Evolutionary conservation across 1,140 invertebrate genomes (phyloP).

Genomic region (Eumeta japonica): DNA sequence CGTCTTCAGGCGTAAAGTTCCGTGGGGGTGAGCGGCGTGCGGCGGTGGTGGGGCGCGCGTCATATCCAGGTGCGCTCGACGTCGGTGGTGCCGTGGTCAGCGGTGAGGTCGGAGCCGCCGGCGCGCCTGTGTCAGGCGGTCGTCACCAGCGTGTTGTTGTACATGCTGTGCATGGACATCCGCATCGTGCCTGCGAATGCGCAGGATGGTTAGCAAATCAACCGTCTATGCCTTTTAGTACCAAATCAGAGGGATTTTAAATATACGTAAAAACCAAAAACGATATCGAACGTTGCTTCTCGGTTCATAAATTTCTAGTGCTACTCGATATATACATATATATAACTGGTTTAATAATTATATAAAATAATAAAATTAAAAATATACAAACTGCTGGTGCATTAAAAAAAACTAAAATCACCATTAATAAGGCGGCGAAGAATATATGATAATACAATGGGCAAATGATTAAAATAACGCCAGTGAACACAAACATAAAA

Average conservation of each 20-base stretch:
- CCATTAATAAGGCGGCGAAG: too few species aligned
- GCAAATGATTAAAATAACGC: too few species aligned
- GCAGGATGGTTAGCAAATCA: slow-evolving; percentile 8
- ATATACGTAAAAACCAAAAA: slow-evolving; percentile 22
- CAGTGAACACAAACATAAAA: too few species aligned
- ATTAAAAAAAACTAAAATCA: too few species aligned
- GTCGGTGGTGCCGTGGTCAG: slow-evolving; percentile 12
- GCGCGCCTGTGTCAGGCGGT: slow-evolving; percentile 37
- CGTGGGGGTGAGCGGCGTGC: slow-evolving; percentile 24
- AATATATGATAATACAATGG: too few species aligned
- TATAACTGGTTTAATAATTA: background rate
- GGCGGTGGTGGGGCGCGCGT: slow-evolving; percentile 23
- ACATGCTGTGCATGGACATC: slow-evolving; percentile 50
- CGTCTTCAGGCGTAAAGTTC: slow-evolving; percentile 32
- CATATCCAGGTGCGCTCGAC: slow-evolving; percentile 47
- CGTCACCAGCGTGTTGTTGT: slow-evolving; percentile 41
- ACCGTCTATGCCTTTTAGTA: too few species aligned
- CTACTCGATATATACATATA: background rate
- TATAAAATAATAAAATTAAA: background rate
- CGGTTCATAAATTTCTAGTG: slow-evolving; percentile 5
- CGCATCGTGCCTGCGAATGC: slow-evolving; percentile 38
- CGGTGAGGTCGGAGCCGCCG: slow-evolving; percentile 18
- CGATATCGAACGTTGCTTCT: slow-evolving; percentile 16
- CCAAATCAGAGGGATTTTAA: too few species aligned
- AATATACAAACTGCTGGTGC: too few species aligned